Evolutionary conservation across 2,113 vertebrate species (phyloP).

Genomic region (Noctilio leporinus): DNA sequence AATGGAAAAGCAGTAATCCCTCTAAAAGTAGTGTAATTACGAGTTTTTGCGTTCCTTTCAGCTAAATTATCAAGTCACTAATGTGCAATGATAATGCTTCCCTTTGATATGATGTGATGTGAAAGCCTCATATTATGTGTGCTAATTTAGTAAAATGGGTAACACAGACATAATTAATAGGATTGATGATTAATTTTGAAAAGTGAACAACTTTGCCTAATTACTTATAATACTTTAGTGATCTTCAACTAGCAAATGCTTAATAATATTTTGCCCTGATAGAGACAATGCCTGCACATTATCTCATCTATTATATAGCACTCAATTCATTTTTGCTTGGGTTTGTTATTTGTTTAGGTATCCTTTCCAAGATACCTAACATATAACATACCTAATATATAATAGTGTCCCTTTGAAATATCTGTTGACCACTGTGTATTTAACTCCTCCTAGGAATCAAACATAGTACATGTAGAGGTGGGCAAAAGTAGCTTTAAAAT

Average conservation of each 20-base stretch:
- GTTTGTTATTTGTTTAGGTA: background rate
- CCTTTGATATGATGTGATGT: conserved; percentile 54
- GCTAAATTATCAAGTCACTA: conserved; percentile 42
- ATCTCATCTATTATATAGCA: background rate
- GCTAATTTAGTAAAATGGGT: conserved; percentile 60
- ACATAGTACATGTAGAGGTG: background rate
- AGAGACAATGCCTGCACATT: background rate
- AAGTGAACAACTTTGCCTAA: conserved; percentile 69
- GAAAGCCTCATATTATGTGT: conserved; percentile 53
- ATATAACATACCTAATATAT: too few relatives aligned
- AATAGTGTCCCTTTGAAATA: background rate
- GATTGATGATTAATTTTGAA: conserved; percentile 68
- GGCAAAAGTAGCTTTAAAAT: background rate
- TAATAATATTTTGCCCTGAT: background rate
- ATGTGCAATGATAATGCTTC: conserved; percentile 33
- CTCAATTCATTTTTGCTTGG: background rate
- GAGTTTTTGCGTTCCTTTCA: conserved; percentile 49
- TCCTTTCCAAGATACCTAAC: background rate
- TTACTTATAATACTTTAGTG: conserved; percentile 48
- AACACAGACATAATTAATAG: conserved; percentile 65
- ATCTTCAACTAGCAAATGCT: conserved; percentile 2
- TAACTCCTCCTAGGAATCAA: background rate
- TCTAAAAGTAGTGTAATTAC: conserved; percentile 18
- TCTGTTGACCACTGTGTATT: conserved; percentile 1
- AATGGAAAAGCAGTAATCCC: background rate